phyloP scores from a whole-genome alignment of 2,888 invertebrate species.

The Lysandra bellargus region DNA sequence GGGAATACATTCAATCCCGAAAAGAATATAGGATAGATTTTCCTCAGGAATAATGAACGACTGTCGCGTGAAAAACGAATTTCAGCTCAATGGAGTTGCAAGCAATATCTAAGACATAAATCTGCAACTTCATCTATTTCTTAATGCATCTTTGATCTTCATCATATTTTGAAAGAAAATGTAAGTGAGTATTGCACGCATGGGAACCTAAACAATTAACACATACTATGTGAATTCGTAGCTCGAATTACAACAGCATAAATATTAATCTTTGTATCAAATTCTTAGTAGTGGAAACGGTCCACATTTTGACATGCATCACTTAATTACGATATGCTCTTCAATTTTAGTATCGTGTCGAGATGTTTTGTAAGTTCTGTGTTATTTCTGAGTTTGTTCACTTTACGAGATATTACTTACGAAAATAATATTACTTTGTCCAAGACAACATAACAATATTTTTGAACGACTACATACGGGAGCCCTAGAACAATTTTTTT shows the following conservation, averaged over 20 bases:
- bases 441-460: too few relatives aligned
- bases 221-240: constrained; percentile 17
- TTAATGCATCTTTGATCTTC: neutral
- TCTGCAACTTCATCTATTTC: neutral
- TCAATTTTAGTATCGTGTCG: neutral
- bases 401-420: neutral
- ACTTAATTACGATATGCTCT: neutral
- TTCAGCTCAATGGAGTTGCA: neutral
- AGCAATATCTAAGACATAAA: neutral
- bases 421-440: too few relatives aligned
- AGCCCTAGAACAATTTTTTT: too few relatives aligned
- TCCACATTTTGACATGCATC: constrained; percentile 25
- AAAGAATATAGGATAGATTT: too few relatives aligned
- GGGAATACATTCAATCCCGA: too few relatives aligned
- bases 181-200: constrained; percentile 20
- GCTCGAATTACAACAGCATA: constrained; percentile 15
- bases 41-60: too few relatives aligned
- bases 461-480: too few relatives aligned
- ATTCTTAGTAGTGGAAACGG: constrained; percentile 23
- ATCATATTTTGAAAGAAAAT: neutral
- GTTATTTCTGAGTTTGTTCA: neutral
- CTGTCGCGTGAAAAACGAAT: neutral
- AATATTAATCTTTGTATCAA: constrained; percentile 30
- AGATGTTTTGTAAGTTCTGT: neutral
- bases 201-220: constrained; percentile 29